Conservation (phyloP, 2,797 vertebrate genomes). For the Clarias pachynema region DNA sequence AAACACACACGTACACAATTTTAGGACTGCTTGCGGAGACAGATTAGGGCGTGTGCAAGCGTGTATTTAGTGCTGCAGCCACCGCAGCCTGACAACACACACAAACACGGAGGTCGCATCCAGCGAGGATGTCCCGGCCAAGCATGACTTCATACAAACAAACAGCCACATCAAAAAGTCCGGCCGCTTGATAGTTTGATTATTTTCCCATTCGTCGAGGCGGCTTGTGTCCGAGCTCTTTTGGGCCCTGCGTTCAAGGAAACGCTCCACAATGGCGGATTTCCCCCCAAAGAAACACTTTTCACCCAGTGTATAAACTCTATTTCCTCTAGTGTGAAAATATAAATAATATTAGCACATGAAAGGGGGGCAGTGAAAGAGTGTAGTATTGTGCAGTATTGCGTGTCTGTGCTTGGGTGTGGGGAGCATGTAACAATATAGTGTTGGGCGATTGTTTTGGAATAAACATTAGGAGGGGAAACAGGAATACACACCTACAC, state of each 20-base stretch:
- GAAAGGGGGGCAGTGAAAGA: conserved; percentile 45
- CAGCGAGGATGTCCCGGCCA: conserved; percentile 43
- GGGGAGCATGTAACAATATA: conserved; percentile 42
- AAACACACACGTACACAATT: conserved; percentile 39
- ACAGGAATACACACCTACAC: conserved; percentile 29
- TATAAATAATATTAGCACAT: conserved; percentile 51
- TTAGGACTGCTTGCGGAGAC: conserved; percentile 43
- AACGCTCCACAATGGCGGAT: conserved; percentile 56
- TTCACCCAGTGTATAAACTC: conserved; percentile 53
- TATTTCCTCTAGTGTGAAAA: conserved; percentile 54
- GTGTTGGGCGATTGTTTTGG: conserved; percentile 40
- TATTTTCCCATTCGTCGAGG: conserved; percentile 54
- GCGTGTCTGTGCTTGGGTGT: conserved; percentile 39
- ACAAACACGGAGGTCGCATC: conserved; percentile 52
- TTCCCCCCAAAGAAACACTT: conserved; percentile 57
- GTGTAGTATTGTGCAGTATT: conserved; percentile 23
- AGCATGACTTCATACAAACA: conserved; percentile 58
- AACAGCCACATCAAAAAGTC: conserved; percentile 53
- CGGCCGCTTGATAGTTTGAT: conserved; percentile 45
- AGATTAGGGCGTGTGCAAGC: conserved; percentile 48
- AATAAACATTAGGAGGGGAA: conserved; percentile 27
- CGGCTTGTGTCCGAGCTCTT: conserved; percentile 36
- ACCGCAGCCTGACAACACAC: conserved; percentile 46
- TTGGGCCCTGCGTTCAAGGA: conserved; percentile 48
- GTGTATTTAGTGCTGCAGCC: conserved; percentile 50